These are phyloP conservation scores for Ennomos erosarius DNA, from an alignment of 2,888 invertebrate genomes.

Conservation along the genomic window DNA sequence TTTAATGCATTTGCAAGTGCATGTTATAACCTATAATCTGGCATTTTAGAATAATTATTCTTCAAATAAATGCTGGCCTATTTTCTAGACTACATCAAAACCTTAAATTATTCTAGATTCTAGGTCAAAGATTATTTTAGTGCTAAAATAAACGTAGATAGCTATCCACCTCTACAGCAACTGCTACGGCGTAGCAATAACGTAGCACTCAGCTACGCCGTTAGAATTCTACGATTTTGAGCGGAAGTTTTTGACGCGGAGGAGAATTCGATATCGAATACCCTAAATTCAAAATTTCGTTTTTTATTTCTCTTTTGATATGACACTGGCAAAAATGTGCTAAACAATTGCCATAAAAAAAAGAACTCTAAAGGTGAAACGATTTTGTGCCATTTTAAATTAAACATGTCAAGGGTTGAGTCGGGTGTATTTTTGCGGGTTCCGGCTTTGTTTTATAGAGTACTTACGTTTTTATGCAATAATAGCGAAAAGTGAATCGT, in stretches of 20 bases:
- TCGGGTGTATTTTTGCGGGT: too few species aligned
- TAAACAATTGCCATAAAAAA: too few species aligned
- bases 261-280: too few species aligned
- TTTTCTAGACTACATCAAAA: conserved; percentile 15
- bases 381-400: conserved; percentile 1
- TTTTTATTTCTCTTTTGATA: too few species aligned
- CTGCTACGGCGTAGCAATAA: conserved; percentile 43
- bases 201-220: conserved; percentile 31
- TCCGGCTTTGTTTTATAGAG: too few species aligned
- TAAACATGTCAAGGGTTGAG: conserved; percentile 3
- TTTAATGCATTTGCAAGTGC: too few species aligned
- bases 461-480: too few species aligned
- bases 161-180: conserved; percentile 29
- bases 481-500: too few species aligned
- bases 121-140: conserved; percentile 34
- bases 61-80: background rate
- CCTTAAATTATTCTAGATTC: conserved; percentile 20
- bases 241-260: conserved; percentile 13
- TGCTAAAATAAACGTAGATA: conserved; percentile 24
- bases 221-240: conserved; percentile 31
- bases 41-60: background rate
- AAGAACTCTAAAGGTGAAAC: background rate
- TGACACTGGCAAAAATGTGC: too few species aligned
- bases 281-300: too few species aligned
- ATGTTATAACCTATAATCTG: too few species aligned